These are phyloP conservation scores for Zaprionus nigranus DNA, from an alignment of 1,140 invertebrate species.

Conservation along the genomic window DNA sequence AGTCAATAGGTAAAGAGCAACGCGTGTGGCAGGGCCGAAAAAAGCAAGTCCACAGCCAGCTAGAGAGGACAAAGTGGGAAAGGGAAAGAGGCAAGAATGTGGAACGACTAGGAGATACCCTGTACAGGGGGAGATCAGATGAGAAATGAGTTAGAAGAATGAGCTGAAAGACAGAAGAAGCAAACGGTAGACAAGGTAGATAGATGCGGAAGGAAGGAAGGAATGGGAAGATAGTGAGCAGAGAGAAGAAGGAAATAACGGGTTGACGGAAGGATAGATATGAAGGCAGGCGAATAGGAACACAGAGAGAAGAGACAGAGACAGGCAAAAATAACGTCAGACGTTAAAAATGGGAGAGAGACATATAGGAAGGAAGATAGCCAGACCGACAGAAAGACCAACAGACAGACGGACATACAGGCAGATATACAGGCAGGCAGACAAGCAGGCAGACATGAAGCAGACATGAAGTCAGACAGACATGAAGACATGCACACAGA, in stretches of 20 bases:
- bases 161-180: background rate
- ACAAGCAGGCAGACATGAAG: background rate
- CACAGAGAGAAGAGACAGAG: background rate
- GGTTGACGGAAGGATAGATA: background rate
- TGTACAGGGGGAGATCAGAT: background rate
- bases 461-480: no score
- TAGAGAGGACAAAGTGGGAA: background rate
- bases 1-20: conserved; percentile 49
- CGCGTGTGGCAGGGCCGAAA: conserved; percentile 43
- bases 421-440: fast-evolving
- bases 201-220: background rate
- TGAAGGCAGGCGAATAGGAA: background rate
- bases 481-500: background rate
- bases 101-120: conserved; percentile 17
- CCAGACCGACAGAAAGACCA: background rate
- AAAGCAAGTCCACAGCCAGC: background rate
- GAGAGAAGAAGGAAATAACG: background rate
- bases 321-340: background rate
- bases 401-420: background rate
- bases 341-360: no score
- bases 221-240: background rate
- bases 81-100: background rate
- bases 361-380: background rate
- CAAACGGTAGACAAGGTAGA: background rate
- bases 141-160: background rate